phyloP scores from a whole-genome alignment of 2,888 invertebrate species.

The Diachrysia chrysitis region DNA sequence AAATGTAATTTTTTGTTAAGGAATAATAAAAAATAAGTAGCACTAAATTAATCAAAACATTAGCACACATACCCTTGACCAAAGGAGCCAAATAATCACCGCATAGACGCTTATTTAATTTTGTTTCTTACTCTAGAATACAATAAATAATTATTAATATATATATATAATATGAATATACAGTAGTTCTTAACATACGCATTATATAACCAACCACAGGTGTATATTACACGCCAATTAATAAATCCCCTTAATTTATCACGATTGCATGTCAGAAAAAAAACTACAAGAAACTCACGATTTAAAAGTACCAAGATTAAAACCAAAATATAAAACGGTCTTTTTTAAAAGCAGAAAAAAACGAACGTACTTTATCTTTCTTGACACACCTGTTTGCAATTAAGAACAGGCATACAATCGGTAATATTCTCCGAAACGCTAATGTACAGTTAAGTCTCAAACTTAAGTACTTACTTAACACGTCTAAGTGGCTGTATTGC shows the following conservation, averaged over 20 bases:
- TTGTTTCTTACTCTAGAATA: no score
- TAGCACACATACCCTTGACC: no score
- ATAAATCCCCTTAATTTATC: not conserved
- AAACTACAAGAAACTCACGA: not conserved
- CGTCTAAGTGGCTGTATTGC: conserved; percentile 61
- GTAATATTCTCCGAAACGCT: conserved; percentile 47
- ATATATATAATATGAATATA: no score
- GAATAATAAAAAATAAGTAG: no score
- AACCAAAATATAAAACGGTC: not conserved
- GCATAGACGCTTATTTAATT: no score
- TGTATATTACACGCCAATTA: not conserved
- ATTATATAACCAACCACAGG: not conserved
- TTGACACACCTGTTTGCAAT: conserved; percentile 56
- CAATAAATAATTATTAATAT: no score
- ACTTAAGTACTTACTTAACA: conserved; percentile 62
- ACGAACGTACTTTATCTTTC: conserved; percentile 36
- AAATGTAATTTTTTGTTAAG: no score
- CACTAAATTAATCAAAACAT: no score
- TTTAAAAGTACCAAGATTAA: not conserved
- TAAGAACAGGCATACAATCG: conserved; percentile 37
- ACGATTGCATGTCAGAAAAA: not conserved
- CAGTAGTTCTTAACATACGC: no score
- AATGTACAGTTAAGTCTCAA: conserved; percentile 58
- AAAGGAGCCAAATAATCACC: no score
- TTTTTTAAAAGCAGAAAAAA: conserved; percentile 36